Evolutionary conservation across 2,888 invertebrate genomes (phyloP).

Genomic region (Orgyia antiqua): DNA sequence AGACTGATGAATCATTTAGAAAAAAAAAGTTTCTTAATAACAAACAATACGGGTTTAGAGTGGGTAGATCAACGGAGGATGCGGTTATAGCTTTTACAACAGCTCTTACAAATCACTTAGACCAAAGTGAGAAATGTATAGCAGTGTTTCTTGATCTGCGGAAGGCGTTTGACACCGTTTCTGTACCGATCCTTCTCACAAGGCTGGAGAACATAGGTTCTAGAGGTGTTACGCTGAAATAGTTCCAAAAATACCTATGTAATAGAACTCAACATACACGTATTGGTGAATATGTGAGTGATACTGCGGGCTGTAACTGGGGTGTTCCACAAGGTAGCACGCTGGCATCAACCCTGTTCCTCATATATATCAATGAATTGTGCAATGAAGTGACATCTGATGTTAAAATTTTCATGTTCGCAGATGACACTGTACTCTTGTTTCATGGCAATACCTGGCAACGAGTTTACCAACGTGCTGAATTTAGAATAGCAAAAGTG

Average conservation of each 20-base stretch:
- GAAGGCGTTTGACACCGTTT: too few species aligned
- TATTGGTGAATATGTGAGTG: too few species aligned
- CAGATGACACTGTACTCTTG: background rate
- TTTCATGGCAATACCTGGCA: background rate
- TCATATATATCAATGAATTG: background rate
- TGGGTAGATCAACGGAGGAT: background rate
- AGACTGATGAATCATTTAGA: background rate
- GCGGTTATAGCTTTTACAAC: conserved; percentile 1
- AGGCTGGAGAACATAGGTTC: background rate
- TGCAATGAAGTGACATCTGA: background rate
- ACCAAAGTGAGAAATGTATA: background rate
- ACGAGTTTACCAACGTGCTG: background rate
- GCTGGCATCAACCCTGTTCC: background rate
- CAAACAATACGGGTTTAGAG: background rate
- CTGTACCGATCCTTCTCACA: too few species aligned
- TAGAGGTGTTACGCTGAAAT: background rate
- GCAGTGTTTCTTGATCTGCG: too few species aligned
- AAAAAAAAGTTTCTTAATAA: background rate
- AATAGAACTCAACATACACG: background rate
- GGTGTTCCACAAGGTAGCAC: conserved; percentile 2
- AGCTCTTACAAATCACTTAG: background rate
- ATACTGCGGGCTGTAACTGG: too few species aligned
- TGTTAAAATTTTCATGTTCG: background rate
- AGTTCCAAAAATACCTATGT: conserved; percentile 1
- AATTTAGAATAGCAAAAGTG: background rate